These are phyloP conservation scores for Drosophila testacea DNA, from an alignment of 2,888 invertebrate species.

Conservation along the genomic window DNA sequence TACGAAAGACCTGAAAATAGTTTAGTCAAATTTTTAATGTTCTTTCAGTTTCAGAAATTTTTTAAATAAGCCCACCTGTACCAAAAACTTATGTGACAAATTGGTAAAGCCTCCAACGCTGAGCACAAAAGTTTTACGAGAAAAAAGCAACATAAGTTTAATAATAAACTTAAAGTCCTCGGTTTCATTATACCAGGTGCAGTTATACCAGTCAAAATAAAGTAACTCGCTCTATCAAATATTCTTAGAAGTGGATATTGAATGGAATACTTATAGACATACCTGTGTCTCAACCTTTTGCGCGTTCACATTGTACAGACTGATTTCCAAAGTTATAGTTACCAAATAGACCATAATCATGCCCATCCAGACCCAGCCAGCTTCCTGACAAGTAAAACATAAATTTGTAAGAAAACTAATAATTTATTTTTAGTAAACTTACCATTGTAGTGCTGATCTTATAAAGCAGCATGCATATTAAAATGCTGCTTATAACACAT, in stretches of 20 bases:
- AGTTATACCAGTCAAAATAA: slow-evolving; percentile 71
- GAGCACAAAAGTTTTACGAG: slow-evolving; percentile 60
- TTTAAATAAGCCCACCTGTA: slow-evolving; percentile 53
- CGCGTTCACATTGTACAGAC: slow-evolving; percentile 66
- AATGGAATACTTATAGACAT: not conserved
- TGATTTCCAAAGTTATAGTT: slow-evolving; percentile 64
- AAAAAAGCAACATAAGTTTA: slow-evolving; percentile 77
- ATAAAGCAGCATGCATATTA: slow-evolving; percentile 77
- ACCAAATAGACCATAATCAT: slow-evolving; percentile 68
- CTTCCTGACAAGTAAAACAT: slow-evolving; percentile 41
- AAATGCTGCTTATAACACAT: slow-evolving; percentile 65
- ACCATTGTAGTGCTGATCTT: slow-evolving; percentile 73
- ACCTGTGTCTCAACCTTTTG: slow-evolving; percentile 68
- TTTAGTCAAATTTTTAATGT: not conserved
- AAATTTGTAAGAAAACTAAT: not conserved
- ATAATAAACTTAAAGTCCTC: slow-evolving; percentile 70
- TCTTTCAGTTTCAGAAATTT: not conserved
- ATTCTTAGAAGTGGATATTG: not conserved
- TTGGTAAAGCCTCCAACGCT: slow-evolving; percentile 77
- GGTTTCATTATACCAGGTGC: slow-evolving; percentile 79
- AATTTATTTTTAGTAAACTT: not conserved
- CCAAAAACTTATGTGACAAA: slow-evolving; percentile 74
- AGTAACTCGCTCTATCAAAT: slow-evolving; percentile 70
- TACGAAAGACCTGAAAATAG: slow-evolving; percentile 65
- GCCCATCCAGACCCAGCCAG: slow-evolving; percentile 65